Percentiles rank a stretch among this genome's conserved stretches.
phyloP scores from a whole-genome alignment of 2,888 invertebrate genomes.

The Artemia sinica region DNA sequence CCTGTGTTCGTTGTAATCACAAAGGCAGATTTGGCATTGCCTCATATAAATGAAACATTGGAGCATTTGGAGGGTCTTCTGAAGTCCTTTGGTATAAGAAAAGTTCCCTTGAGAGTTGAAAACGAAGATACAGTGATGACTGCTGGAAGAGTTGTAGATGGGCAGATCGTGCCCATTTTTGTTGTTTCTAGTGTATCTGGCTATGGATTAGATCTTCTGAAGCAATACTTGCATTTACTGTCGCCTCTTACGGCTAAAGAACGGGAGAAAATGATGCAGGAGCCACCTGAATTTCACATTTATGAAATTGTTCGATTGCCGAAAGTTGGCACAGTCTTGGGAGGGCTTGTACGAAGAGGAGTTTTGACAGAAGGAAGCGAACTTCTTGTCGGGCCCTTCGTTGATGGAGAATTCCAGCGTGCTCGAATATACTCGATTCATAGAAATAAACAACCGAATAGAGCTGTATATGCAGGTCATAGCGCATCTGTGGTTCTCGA shows the following conservation, averaged over 20 bases:
- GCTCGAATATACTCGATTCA: slow-evolving; percentile 69
- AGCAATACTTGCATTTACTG: slow-evolving; percentile 67
- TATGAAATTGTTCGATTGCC: slow-evolving; percentile 80
- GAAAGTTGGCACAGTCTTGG: slow-evolving; percentile 63
- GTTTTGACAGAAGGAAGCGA: slow-evolving; percentile 57
- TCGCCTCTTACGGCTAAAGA: slow-evolving; percentile 47
- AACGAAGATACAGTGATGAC: slow-evolving; percentile 55
- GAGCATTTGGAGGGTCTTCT: slow-evolving; percentile 43
- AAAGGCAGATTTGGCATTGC: slow-evolving; percentile 66
- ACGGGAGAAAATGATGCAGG: slow-evolving; percentile 49
- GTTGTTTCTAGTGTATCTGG: slow-evolving; percentile 81
- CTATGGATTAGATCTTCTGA: slow-evolving; percentile 58
- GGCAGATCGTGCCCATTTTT: slow-evolving; percentile 56
- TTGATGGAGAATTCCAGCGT: slow-evolving; percentile 56
- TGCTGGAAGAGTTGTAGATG: slow-evolving; percentile 46
- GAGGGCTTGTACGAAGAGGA: slow-evolving; percentile 67
- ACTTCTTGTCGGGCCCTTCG: slow-evolving; percentile 47
- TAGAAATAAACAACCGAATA: slow-evolving; percentile 75
- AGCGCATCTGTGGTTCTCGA: slow-evolving; percentile 62
- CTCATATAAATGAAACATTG: slow-evolving; percentile 30
- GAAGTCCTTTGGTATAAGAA: slow-evolving; percentile 45
- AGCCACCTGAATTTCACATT: slow-evolving; percentile 64
- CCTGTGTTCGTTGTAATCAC: slow-evolving; percentile 87
- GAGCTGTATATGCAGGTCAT: slow-evolving; percentile 71
- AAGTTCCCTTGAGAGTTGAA: slow-evolving; percentile 37